phyloP scores from a whole-genome alignment of 1,140 invertebrate genomes.

The Ericerus pela region DNA sequence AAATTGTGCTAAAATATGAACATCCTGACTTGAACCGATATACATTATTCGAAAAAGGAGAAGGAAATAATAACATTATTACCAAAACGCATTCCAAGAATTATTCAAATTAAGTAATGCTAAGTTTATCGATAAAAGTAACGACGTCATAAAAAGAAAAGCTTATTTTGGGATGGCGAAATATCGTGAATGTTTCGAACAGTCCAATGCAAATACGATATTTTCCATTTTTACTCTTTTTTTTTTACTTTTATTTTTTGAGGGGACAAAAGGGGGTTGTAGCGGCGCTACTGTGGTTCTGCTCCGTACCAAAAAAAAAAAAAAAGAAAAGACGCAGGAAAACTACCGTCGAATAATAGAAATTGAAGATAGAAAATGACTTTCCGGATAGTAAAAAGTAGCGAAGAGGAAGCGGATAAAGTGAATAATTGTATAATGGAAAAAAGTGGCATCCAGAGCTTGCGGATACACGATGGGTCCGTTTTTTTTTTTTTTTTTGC shows the following conservation, averaged over 20 bases:
- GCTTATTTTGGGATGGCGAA: constrained; percentile 5
- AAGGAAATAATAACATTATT: too few relatives aligned
- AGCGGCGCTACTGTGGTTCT: background rate
- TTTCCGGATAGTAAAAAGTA: constrained; percentile 11
- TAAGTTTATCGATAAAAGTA: constrained; percentile 6
- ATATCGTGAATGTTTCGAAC: background rate
- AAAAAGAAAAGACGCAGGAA: background rate
- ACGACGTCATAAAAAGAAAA: constrained; percentile 1
- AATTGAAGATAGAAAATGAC: constrained; percentile 12
- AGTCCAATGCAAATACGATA: constrained; percentile 5
- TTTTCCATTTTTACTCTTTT: constrained; percentile 6
- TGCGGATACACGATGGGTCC: constrained; percentile 9
- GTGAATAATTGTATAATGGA: constrained; percentile 12
- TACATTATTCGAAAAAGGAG: too few relatives aligned
- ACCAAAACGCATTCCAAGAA: constrained; percentile 4
- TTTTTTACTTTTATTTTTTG: too few relatives aligned
- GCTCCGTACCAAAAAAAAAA: background rate
- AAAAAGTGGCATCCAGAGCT: constrained; percentile 3
- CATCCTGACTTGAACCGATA: too few relatives aligned
- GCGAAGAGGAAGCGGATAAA: constrained; percentile 10
- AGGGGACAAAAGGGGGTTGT: too few relatives aligned
- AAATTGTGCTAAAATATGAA: too few relatives aligned
- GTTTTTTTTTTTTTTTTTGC: too few relatives aligned
- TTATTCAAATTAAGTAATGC: constrained; percentile 9
- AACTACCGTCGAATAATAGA: constrained; percentile 12